Evolutionary conservation across 2,797 vertebrate species (phyloP), one percentile per base, ranked within the genome.

Genomic region (Podargus strigoides): DNA sequence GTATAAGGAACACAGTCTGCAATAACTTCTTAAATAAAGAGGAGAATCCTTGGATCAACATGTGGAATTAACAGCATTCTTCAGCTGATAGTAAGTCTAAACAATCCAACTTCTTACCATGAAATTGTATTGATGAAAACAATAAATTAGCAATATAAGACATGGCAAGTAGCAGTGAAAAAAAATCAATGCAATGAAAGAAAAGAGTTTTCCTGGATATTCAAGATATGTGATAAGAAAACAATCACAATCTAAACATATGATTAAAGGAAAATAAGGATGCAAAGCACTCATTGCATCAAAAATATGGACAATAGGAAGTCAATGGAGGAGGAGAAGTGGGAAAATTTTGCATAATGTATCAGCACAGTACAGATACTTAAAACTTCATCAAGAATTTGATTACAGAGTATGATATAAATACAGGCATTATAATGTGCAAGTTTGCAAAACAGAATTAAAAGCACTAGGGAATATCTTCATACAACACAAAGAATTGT

Each of bases 21-120:
- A 58, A 42, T 37, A 89, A 83, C 9, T 74, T 92, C 41, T 87
- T 87, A 91, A 93, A 80, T 64, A 95, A 95, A 86, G 28, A 86
- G 34, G 64, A 83, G 53, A 90, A 93, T 83, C 49, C 49, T 78
- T 80, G 37, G 37, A 90, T 90, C 76, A 91, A 69, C 52, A 70
- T 41, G 50, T 34, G 46, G 63, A 87, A 94, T 85, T 81, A 87
- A 90, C 26, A 85, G 46, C 67, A 92, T 92, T 83, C 68, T 80
- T 37, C 52, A 87, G 73, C 14, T 74, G 56, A 91, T 41, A 83
- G 4, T 11, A 87, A 85, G 28, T 41, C 62, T 80, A 94, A 90
- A 87, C 76, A 83, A 55, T 55, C 37, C 26, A 83, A 60, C 56
- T 70, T 55, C 49, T 56, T 64, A 75, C 13, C 70, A 47, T 4